Evolutionary conservation across 2,113 vertebrate species (phyloP), one percentile per base, ranked within the genome.

Genomic region (Acrocephalus arundinaceus): DNA sequence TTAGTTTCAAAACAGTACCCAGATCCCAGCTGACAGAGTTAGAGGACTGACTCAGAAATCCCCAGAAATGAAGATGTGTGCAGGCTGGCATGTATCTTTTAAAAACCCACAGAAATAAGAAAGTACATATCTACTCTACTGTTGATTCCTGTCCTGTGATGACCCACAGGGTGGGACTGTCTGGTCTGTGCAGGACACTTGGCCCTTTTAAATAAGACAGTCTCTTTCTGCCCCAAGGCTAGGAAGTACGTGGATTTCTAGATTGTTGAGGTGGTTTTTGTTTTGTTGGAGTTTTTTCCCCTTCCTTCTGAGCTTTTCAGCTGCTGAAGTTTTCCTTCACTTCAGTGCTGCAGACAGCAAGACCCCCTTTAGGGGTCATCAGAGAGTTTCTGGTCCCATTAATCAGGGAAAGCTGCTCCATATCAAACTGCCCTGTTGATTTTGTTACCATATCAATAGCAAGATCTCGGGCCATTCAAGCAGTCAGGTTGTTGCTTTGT

Each of bases 261-360:
- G 27, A 14, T 5, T 31, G 19, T 52, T 11, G 8, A 14, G 4
- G 6, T 49, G 25, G 2, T 1, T 35, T 35, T 57, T 43, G 45
- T 20, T 67, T 59, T 37, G 9, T 35, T 51, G 31, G 8, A 13
- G 0, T 1, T 10, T 45, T 37, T 16, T 1, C 3, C 8, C 2
- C 16, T 25, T 39, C 33, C 15, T 54, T 63, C 45, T 24, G 49
- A 81, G 27, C 12, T 52, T 74, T 61, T 85, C 52, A 61, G 6
- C 15, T 48, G 13, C 15, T 61, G 33, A 63, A 55, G 18, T 4
- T 43, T 65, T 75, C 27, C 11, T 80, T 57, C 46, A 39, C 11
- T 65, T 80, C 37, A 30, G 1, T 27, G 18, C 74, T 87, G 22
- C 46, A 82, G 28, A 70, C 19, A 55, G 46, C 41, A 37, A 49